Conservation (phyloP, 1,140 invertebrate species). For the Drosophila melanogaster region DNA sequence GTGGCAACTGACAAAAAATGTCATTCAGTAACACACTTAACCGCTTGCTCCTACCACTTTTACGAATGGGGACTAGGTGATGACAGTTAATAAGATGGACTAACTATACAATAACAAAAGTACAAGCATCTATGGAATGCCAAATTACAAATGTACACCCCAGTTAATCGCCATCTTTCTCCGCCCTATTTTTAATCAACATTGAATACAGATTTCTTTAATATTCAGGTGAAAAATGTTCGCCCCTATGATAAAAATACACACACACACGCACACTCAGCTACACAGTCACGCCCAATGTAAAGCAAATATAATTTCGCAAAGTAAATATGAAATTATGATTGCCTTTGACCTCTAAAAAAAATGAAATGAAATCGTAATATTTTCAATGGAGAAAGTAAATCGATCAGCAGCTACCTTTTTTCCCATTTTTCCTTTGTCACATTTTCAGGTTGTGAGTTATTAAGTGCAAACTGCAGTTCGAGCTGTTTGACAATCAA, state of each 20-base stretch:
- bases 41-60: neutral
- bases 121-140: too few species aligned
- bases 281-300: constrained; percentile 25
- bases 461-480: constrained; percentile 30
- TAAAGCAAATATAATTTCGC: constrained; percentile 74
- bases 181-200: neutral
- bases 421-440: constrained; percentile 24
- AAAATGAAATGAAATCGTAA: constrained; percentile 22
- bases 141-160: too few species aligned
- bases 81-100: neutral
- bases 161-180: neutral
- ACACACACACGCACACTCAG: constrained; percentile 3
- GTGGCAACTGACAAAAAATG: constrained; percentile 2
- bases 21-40: neutral
- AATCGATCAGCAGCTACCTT: constrained; percentile 48
- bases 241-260: neutral
- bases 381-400: constrained; percentile 48
- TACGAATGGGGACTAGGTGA: neutral
- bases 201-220: neutral
- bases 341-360: constrained; percentile 42
- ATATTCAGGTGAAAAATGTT: neutral
- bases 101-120: neutral
- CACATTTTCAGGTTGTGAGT: constrained; percentile 23
- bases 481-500: constrained; percentile 18
- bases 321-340: constrained; percentile 79